Evolutionary conservation across 1,140 invertebrate species (phyloP).

Genomic region (Orius laevigatus): DNA sequence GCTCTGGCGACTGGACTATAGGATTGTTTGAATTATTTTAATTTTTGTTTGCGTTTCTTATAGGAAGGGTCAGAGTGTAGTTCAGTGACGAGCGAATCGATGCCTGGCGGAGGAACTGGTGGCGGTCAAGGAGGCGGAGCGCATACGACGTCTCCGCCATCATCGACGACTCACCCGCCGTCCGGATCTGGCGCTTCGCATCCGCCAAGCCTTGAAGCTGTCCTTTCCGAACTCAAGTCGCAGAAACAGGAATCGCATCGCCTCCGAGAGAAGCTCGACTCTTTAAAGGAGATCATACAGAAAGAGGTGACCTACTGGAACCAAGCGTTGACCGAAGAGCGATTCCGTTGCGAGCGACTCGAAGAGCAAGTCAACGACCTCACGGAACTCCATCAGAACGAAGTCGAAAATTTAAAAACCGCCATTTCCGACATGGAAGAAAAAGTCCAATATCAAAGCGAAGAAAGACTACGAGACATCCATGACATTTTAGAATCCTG

Average conservation of each 20-base stretch:
- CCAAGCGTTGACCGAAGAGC: slow-evolving; percentile 65
- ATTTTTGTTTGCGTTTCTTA: no score
- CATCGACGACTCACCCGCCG: slow-evolving; percentile 16
- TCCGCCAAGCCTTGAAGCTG: slow-evolving; percentile 45
- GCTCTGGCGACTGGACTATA: no score
- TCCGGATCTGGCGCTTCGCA: slow-evolving; percentile 1
- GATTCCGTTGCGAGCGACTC: slow-evolving; percentile 65
- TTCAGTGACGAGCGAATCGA: slow-evolving; percentile 60
- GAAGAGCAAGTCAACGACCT: slow-evolving; percentile 95
- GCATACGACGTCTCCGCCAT: slow-evolving; percentile 19
- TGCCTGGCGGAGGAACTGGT: slow-evolving; percentile 30
- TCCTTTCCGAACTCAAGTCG: slow-evolving; percentile 57
- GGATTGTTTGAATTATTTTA: no score
- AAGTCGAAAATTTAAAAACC: slow-evolving; percentile 90
- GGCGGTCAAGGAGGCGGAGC: slow-evolving; percentile 3
- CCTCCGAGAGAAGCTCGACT: slow-evolving; percentile 54
- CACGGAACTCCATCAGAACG: slow-evolving; percentile 86
- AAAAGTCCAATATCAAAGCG: slow-evolving; percentile 95
- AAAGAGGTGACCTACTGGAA: slow-evolving; percentile 65
- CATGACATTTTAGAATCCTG: slow-evolving; percentile 89
- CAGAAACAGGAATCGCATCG: slow-evolving; percentile 60
- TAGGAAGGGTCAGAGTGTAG: slow-evolving; percentile 49
- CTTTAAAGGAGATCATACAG: slow-evolving; percentile 40
- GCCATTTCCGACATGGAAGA: slow-evolving; percentile 90
- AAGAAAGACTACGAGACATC: slow-evolving; percentile 86